Evolutionary conservation across 2,113 vertebrate species (phyloP).

Genomic region (Vulpes vulpes): DNA sequence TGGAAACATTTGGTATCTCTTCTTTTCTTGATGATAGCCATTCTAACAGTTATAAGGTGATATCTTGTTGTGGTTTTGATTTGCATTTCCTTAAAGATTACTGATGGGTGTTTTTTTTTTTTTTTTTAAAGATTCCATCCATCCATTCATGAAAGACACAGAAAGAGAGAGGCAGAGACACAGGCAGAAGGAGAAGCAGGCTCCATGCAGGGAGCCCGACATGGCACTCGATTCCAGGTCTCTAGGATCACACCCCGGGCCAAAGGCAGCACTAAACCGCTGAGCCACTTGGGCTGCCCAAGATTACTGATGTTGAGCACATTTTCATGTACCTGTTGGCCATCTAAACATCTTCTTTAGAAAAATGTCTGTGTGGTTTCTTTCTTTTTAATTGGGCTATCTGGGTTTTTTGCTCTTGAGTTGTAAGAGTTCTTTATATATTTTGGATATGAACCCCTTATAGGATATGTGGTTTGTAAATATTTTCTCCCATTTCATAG

Average conservation of each 20-base stretch:
- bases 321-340: not conserved
- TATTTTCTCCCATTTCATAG: not conserved
- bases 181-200: too few relatives aligned
- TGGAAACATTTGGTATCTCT: not conserved
- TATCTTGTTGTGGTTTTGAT: not conserved
- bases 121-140: too few relatives aligned
- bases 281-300: too few relatives aligned
- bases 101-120: too few relatives aligned
- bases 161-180: too few relatives aligned
- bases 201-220: too few relatives aligned
- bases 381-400: not conserved
- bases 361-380: not conserved
- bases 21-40: not conserved
- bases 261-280: too few relatives aligned
- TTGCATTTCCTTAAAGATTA: not conserved
- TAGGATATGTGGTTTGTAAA: not conserved
- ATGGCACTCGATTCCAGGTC: too few relatives aligned
- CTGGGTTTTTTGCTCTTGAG: not conserved
- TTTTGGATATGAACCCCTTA: not conserved
- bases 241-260: too few relatives aligned
- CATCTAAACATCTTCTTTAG: not conserved
- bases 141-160: too few relatives aligned
- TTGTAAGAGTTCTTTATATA: not conserved
- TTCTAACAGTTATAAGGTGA: not conserved
- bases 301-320: not conserved